Conservation (phyloP, 2,113 vertebrate species). For the Ageneiosus marmoratus region DNA sequence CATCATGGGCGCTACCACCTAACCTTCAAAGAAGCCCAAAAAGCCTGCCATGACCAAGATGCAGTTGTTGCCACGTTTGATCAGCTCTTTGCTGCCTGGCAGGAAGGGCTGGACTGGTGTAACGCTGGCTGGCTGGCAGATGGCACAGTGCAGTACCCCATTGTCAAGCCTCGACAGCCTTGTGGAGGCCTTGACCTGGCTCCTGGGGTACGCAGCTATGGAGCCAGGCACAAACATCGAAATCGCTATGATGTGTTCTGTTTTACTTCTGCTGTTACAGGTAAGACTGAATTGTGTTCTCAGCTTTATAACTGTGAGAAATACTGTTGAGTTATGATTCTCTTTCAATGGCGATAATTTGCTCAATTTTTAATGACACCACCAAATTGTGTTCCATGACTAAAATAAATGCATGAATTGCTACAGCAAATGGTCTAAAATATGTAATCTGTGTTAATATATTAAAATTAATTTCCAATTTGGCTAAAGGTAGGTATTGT, state of each 20-base stretch:
- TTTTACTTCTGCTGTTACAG: conserved; percentile 76
- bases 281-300: conserved; percentile 59
- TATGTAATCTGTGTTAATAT: background rate
- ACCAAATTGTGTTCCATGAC: background rate
- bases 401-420: background rate
- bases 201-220: conserved; percentile 83
- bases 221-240: conserved; percentile 70
- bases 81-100: conserved; percentile 86
- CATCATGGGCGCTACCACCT: conserved; percentile 78
- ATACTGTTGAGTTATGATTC: background rate
- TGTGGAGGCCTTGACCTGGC: conserved; percentile 77
- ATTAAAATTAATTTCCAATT: background rate
- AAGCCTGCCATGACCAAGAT: conserved; percentile 78
- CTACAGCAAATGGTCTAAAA: background rate
- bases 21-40: conserved; percentile 78
- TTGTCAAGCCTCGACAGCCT: conserved; percentile 72
- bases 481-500: background rate
- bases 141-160: conserved; percentile 84
- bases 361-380: background rate
- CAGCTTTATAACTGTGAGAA: background rate
- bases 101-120: conserved; percentile 87
- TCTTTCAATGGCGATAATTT: background rate
- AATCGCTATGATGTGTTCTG: conserved; percentile 87
- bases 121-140: conserved; percentile 88
- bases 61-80: conserved; percentile 80